Evolutionary conservation across 2,888 invertebrate species (phyloP).

Genomic region (Agonopterix heracliana): DNA sequence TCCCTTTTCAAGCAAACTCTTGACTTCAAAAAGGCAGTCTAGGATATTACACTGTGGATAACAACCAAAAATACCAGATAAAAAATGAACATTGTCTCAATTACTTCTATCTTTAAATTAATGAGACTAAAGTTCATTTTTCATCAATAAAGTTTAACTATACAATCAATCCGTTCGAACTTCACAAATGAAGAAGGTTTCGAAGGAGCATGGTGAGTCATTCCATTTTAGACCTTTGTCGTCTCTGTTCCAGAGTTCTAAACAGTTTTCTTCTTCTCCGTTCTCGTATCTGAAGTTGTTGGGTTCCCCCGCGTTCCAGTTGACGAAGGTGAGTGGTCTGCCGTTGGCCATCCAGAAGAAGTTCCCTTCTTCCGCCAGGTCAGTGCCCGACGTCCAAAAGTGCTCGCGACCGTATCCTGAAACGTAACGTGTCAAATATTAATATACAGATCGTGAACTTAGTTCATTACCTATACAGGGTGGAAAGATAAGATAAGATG

Average conservation of each 20-base stretch:
- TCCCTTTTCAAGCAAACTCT: too few relatives aligned
- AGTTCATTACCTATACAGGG: neutral
- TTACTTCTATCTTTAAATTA: too few relatives aligned
- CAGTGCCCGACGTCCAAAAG: conserved; percentile 95
- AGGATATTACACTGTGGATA: too few relatives aligned
- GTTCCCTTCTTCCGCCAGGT: conserved; percentile 91
- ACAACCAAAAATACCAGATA: too few relatives aligned
- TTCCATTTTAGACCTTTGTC: conserved; percentile 96
- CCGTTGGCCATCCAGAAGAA: conserved; percentile 97
- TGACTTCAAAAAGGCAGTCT: too few relatives aligned
- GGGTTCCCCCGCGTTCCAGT: conserved; percentile 96
- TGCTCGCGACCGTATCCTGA: conserved; percentile 91
- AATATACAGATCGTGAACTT: neutral
- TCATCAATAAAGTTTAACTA: neutral
- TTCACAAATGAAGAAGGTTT: conserved; percentile 95
- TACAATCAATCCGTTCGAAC: conserved; percentile 75
- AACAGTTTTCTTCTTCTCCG: conserved; percentile 93
- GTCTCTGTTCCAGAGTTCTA: conserved; percentile 94
- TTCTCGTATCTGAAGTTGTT: conserved; percentile 96
- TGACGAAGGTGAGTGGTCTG: conserved; percentile 90
- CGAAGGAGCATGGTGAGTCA: conserved; percentile 94
- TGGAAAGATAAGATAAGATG: too few relatives aligned
- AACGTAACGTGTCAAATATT: conserved; percentile 21
- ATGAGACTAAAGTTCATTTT: too few relatives aligned
- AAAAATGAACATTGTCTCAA: too few relatives aligned